These are phyloP conservation scores for Strix occidentalis DNA, from an alignment of 2,797 vertebrate genomes.

Conservation along the genomic window DNA sequence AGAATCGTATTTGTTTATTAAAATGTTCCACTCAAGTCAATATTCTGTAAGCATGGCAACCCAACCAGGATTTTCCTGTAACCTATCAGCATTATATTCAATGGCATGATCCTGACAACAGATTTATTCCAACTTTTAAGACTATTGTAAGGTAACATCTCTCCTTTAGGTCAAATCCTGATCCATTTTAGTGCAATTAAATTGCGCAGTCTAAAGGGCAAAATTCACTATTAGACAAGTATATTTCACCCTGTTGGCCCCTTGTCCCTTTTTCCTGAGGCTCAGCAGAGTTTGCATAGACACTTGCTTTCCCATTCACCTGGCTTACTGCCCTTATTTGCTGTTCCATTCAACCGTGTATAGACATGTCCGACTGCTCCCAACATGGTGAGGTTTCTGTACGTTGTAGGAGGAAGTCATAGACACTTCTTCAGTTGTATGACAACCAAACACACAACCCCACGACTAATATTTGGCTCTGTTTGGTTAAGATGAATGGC, in stretches of 20 bases:
- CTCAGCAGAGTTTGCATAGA: background rate
- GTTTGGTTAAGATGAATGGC: slow-evolving; percentile 11
- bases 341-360: background rate
- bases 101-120: background rate
- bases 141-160: background rate
- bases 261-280: background rate
- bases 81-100: slow-evolving; percentile 25
- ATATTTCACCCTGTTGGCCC: background rate
- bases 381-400: background rate
- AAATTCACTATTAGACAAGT: background rate
- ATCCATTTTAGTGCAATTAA: background rate
- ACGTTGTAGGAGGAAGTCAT: rapidly evolving
- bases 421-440: background rate
- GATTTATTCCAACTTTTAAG: background rate
- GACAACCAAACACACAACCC: background rate
- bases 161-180: background rate
- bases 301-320: background rate
- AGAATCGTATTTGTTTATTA: background rate
- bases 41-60: background rate
- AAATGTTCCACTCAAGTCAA: background rate
- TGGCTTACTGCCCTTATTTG: background rate
- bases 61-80: background rate
- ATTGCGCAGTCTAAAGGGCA: background rate
- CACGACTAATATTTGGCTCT: background rate
- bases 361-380: background rate